phyloP scores from a whole-genome alignment of 2,113 vertebrate species.

The Monopterus albus region DNA sequence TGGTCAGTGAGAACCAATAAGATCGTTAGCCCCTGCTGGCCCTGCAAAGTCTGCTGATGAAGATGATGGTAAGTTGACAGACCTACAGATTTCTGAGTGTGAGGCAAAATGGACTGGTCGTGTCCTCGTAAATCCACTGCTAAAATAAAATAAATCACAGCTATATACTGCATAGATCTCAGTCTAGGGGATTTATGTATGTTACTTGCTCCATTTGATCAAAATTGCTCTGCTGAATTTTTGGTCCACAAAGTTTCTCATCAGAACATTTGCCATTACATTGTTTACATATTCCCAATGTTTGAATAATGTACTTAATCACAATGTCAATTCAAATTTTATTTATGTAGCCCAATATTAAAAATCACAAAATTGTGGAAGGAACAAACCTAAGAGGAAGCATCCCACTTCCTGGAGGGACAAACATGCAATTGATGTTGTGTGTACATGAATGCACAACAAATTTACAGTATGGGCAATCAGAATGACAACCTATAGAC shows the following conservation, averaged over 20 bases:
- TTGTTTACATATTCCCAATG: background rate
- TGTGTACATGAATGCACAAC: too few species aligned
- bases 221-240: constrained; percentile 26
- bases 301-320: too few species aligned
- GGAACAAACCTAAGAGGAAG: too few species aligned
- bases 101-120: constrained; percentile 25
- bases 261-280: constrained; percentile 1
- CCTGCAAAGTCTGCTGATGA: constrained; percentile 20
- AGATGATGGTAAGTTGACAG: constrained; percentile 21
- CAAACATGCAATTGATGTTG: too few species aligned
- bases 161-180: background rate
- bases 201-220: constrained; percentile 8
- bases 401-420: too few species aligned
- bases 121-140: constrained; percentile 7
- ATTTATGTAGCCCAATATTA: too few species aligned
- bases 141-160: background rate
- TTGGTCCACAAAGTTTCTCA: background rate
- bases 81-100: constrained; percentile 8
- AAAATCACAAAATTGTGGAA: too few species aligned
- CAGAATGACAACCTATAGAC: too few species aligned
- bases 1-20: constrained; percentile 28
- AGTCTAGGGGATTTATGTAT: background rate
- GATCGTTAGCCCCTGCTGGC: constrained; percentile 24
- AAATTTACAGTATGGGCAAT: too few species aligned
- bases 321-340: too few species aligned